Percentiles rank a stretch among this genome's conserved stretches.
Conservation (phyloP, 2,113 vertebrate genomes). For the Cephalopterus ornatus region DNA sequence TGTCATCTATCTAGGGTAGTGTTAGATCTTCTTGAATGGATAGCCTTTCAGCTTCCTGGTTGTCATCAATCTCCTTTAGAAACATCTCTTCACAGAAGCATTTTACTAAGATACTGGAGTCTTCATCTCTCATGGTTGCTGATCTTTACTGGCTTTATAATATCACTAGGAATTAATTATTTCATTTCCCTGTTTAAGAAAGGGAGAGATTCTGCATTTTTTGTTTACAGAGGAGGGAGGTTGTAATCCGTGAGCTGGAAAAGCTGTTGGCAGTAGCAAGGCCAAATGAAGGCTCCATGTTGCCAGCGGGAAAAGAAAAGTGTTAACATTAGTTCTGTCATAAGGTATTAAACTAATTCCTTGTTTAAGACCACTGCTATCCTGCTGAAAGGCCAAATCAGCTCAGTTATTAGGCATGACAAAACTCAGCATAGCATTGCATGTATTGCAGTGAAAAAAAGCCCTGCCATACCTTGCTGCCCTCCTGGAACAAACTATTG, state of each 20-base stretch:
- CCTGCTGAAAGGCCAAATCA: neutral
- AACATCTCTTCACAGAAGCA: conserved; percentile 8
- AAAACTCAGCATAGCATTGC: neutral
- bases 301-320: neutral
- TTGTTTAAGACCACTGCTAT: neutral
- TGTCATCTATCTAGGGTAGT: neutral
- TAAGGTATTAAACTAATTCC: conserved; percentile 1
- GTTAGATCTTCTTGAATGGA: conserved; percentile 30
- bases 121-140: neutral
- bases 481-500: neutral
- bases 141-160: neutral
- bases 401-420: neutral
- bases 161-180: neutral
- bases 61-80: conserved; percentile 27
- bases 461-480: neutral
- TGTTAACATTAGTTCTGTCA: neutral
- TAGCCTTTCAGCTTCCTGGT: neutral
- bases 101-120: neutral
- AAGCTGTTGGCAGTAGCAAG: neutral
- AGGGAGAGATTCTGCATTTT: neutral
- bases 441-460: neutral
- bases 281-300: neutral
- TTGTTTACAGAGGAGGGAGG: neutral
- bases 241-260: neutral
- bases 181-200: neutral